A percentile compares a stretch with the other conserved stretches of the same genome.
Conservation (phyloP, 2,888 invertebrate species). For the Zaprionus bogoriensis region DNA sequence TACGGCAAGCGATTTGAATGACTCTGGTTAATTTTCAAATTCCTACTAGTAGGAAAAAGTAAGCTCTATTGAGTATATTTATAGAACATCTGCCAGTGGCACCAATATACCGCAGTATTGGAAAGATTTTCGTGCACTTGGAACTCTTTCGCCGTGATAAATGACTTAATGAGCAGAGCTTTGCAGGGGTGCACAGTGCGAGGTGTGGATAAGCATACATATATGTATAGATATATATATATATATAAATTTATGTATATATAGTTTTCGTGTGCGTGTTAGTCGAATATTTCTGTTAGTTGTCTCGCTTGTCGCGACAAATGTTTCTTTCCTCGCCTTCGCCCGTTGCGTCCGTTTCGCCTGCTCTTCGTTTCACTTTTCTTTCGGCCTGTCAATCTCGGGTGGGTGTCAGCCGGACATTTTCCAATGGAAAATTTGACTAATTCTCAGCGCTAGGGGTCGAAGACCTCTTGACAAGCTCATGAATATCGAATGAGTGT, state of each 20-base stretch:
- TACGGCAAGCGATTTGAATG: no score
- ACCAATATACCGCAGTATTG: neutral
- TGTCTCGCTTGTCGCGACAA: conserved; percentile 51
- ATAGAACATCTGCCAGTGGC: no score
- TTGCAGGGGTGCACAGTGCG: conserved; percentile 30
- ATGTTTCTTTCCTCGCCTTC: conserved; percentile 29
- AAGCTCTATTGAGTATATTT: no score
- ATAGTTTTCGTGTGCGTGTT: conserved; percentile 11
- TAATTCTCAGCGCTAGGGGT: conserved; percentile 56
- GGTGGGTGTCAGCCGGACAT: conserved; percentile 36
- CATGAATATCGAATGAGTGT: conserved; percentile 16
- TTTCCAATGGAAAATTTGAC: conserved; percentile 63
- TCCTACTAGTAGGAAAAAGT: no score
- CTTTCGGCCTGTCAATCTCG: conserved; percentile 58
- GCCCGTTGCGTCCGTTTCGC: neutral
- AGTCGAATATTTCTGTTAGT: conserved; percentile 47
- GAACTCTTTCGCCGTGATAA: conserved; percentile 46
- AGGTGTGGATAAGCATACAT: conserved; percentile 10
- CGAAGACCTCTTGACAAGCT: conserved; percentile 55
- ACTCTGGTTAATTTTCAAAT: no score
- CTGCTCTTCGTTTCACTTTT: neutral
- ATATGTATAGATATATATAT: neutral
- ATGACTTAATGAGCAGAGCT: conserved; percentile 59
- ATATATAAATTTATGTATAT: conserved; percentile 7
- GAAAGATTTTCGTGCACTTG: conserved; percentile 33